A percentile compares a stretch with the other conserved stretches of the same genome.
Conservation (phyloP, 2,888 invertebrate genomes). For the Julus scandinavius region DNA sequence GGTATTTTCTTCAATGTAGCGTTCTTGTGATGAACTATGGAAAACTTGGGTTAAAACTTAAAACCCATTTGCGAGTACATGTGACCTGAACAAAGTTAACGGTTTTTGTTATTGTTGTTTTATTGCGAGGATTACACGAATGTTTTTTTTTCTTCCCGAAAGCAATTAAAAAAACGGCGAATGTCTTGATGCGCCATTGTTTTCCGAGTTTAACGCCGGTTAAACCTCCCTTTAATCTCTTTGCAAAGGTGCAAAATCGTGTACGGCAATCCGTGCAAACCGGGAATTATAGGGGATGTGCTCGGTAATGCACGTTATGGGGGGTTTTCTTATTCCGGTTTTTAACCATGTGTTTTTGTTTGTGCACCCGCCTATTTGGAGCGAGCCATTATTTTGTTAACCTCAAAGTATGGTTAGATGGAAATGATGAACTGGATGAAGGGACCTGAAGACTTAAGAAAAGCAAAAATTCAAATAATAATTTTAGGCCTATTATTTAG, state of each 20-base stretch:
- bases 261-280: neutral
- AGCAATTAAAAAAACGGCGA: constrained; percentile 17
- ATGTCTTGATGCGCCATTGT: neutral
- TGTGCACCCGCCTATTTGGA: neutral
- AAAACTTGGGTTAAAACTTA: too few relatives aligned
- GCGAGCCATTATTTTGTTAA: constrained; percentile 31
- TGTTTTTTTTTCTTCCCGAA: too few relatives aligned
- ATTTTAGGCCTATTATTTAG: too few relatives aligned
- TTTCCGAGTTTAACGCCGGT: neutral
- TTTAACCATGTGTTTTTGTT: neutral
- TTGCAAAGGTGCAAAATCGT: neutral
- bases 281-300: neutral
- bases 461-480: neutral
- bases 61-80: too few relatives aligned
- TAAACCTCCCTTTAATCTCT: neutral
- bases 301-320: neutral
- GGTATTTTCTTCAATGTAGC: too few relatives aligned
- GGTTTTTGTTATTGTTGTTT: too few relatives aligned
- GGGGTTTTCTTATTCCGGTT: too few relatives aligned
- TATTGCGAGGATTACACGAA: too few relatives aligned
- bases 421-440: constrained; percentile 30
- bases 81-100: too few relatives aligned
- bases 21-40: too few relatives aligned
- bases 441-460: neutral
- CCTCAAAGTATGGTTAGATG: constrained; percentile 29